Conservation (phyloP, 2,797 vertebrate species). For the Hoplostethus mediterraneus region DNA sequence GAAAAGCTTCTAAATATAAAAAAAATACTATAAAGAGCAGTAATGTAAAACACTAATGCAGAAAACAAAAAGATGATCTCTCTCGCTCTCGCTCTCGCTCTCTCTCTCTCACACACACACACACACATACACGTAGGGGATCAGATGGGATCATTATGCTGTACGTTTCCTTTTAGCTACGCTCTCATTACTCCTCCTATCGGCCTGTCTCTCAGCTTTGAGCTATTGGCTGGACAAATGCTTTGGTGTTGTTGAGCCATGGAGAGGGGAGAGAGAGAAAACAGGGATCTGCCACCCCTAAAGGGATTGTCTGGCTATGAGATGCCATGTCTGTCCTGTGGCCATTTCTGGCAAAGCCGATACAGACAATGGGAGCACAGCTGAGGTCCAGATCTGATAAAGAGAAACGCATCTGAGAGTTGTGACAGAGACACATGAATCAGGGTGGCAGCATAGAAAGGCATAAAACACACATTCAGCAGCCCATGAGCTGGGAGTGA, state of each 20-base stretch:
- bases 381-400: conserved; percentile 56
- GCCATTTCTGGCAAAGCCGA: conserved; percentile 43
- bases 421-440: conserved; percentile 43
- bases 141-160: conserved; percentile 20
- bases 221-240: conserved; percentile 36
- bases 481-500: conserved; percentile 16
- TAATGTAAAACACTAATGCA: too few species aligned
- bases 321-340: conserved; percentile 45
- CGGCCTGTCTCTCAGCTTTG: conserved; percentile 34
- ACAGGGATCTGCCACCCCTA: conserved; percentile 46
- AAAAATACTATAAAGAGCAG: too few species aligned
- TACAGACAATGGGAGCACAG: conserved; percentile 47
- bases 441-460: not conserved
- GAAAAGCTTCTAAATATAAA: too few species aligned
- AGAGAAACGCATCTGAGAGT: conserved; percentile 44
- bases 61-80: conserved; percentile 25
- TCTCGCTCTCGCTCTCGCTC: not conserved
- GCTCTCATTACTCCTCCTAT: conserved; percentile 64
- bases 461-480: not conserved
- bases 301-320: conserved; percentile 57
- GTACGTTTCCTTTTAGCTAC: not conserved
- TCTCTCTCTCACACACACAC: not conserved
- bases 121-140: conserved; percentile 28
- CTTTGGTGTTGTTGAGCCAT: conserved; percentile 37
- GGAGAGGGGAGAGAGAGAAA: conserved; percentile 24